Evolutionary conservation across 2,797 vertebrate genomes (phyloP).

Genomic region (Pangasius mekongensis): DNA sequence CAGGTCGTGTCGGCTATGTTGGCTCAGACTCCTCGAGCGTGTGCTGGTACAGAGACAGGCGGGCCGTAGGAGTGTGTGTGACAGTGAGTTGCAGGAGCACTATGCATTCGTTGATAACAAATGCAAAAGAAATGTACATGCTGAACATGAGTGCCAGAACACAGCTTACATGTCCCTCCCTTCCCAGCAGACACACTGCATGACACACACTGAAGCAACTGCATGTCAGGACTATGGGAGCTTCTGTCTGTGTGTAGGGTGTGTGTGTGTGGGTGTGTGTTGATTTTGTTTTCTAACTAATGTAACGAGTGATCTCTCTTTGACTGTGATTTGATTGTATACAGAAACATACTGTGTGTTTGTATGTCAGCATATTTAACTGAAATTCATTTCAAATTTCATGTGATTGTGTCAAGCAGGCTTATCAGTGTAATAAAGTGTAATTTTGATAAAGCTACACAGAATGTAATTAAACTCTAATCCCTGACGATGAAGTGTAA

Average conservation of each 20-base stretch:
- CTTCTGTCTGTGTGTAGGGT: background rate
- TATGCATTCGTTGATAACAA: slow-evolving; percentile 25
- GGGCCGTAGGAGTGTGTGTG: slow-evolving; percentile 26
- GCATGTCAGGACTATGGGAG: background rate
- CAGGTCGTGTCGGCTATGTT: slow-evolving; percentile 14
- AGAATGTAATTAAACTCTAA: slow-evolving; percentile 27
- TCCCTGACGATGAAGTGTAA: background rate
- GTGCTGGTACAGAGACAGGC: background rate
- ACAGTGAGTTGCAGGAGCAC: background rate
- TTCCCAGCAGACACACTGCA: background rate
- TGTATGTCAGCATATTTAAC: slow-evolving; percentile 16
- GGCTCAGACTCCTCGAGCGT: slow-evolving; percentile 10
- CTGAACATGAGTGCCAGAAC: background rate
- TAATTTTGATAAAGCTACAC: background rate
- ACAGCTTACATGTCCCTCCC: background rate
- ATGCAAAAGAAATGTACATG: slow-evolving; percentile 32
- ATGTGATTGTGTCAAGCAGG: background rate
- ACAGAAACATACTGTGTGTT: background rate
- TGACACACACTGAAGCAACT: background rate
- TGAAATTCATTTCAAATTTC: slow-evolving; percentile 13
- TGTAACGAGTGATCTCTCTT: too few relatives aligned
- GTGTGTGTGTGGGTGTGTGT: background rate
- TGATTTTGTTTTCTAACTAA: background rate
- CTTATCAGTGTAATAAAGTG: background rate
- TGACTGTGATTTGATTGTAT: background rate